Percentiles rank a stretch among this genome's conserved stretches.
Evolutionary conservation across 1,140 invertebrate genomes (phyloP).

Genomic region (Drosophila yakuba): DNA sequence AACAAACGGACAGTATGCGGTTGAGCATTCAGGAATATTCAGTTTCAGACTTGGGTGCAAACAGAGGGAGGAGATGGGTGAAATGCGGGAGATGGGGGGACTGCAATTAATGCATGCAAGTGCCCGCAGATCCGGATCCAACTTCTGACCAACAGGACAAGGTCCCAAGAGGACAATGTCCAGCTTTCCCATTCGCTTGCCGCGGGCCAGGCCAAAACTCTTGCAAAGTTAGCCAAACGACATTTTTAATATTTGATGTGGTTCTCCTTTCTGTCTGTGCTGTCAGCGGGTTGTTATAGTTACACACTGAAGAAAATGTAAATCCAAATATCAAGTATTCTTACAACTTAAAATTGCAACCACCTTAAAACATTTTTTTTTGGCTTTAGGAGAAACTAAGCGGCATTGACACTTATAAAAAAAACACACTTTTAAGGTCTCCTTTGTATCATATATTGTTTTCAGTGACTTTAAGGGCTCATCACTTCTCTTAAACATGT

Average conservation of each 20-base stretch:
- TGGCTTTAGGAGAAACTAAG: too few relatives aligned
- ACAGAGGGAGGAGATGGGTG: not conserved
- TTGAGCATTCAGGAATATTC: constrained; percentile 2
- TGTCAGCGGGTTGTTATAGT: not conserved
- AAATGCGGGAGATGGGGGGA: not conserved
- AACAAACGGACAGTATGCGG: not conserved
- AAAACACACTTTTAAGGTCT: not conserved
- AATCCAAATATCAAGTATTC: not conserved
- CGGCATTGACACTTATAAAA: too few relatives aligned
- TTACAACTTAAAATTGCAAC: not conserved
- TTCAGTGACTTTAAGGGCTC: not conserved
- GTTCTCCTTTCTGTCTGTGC: constrained; percentile 2
- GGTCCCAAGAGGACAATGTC: not conserved
- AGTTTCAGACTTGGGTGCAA: constrained; percentile 7
- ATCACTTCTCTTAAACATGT: constrained; percentile 28
- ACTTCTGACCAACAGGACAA: not conserved
- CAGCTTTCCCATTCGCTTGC: not conserved
- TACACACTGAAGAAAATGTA: not conserved
- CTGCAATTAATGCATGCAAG: constrained; percentile 27
- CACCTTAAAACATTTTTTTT: too few relatives aligned
- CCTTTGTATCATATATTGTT: not conserved
- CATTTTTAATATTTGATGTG: constrained; percentile 50
- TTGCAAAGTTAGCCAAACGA: constrained; percentile 27
- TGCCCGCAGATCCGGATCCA: constrained; percentile 7
- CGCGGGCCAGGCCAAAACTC: constrained; percentile 13